Evolutionary conservation across 2,797 vertebrate genomes (phyloP).

Genomic region (Macroramphosus scolopax): DNA sequence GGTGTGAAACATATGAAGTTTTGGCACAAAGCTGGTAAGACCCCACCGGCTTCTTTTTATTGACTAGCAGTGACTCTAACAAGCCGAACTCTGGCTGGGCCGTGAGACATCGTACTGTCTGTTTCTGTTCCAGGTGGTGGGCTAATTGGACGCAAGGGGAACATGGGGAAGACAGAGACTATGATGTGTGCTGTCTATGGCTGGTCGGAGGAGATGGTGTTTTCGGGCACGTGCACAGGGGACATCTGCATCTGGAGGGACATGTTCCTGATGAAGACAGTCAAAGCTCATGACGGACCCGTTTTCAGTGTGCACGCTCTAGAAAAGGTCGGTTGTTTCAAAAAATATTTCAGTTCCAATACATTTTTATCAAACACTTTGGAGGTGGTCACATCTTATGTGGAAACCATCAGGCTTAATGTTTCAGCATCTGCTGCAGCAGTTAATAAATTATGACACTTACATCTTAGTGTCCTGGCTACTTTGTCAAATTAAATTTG

Average conservation of each 20-base stretch:
- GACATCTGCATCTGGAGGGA: slow-evolving; percentile 99
- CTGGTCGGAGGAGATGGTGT: slow-evolving; percentile 97
- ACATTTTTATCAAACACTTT: too few species aligned
- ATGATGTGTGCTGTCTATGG: slow-evolving; percentile 98
- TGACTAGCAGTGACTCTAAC: slow-evolving; percentile 30
- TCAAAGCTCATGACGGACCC: slow-evolving; percentile 97
- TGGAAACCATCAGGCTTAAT: too few species aligned
- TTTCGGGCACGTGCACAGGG: slow-evolving; percentile 93
- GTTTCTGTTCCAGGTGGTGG: slow-evolving; percentile 84
- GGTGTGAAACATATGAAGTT: slow-evolving; percentile 98
- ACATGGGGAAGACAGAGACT: slow-evolving; percentile 90
- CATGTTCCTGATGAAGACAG: slow-evolving; percentile 93
- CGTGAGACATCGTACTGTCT: slow-evolving; percentile 25
- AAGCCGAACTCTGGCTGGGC: slow-evolving; percentile 28
- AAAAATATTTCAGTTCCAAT: too few species aligned
- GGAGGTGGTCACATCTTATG: too few species aligned
- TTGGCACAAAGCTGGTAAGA: slow-evolving; percentile 95
- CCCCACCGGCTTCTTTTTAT: not conserved
- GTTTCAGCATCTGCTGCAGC: too few species aligned
- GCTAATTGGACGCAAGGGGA: slow-evolving; percentile 93
- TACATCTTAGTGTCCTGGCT: not conserved
- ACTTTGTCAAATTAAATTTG: slow-evolving; percentile 4
- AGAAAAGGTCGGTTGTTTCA: slow-evolving; percentile 85
- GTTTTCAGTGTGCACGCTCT: slow-evolving; percentile 97
- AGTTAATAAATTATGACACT: too few species aligned